phyloP scores from a whole-genome alignment of 2,113 vertebrate species.

The Amia ocellicauda region DNA sequence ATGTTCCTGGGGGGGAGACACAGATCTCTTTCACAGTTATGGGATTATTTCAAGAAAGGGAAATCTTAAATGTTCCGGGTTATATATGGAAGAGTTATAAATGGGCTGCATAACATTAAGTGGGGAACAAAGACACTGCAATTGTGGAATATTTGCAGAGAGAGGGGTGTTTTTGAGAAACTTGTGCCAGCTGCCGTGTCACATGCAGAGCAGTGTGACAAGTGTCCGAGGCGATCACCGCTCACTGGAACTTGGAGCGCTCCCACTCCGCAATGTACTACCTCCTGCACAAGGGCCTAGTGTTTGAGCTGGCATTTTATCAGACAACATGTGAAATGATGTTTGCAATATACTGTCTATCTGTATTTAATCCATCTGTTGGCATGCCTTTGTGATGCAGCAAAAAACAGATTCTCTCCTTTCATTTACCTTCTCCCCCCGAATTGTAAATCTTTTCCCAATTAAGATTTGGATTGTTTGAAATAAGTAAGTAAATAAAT shows the following conservation, averaged over 20 bases:
- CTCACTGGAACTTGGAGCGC: constrained; percentile 38
- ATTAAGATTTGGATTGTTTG: no score
- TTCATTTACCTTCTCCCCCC: no score
- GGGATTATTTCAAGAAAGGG: no score
- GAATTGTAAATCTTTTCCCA: no score
- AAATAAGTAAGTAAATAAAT: no score
- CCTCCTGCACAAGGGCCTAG: constrained; percentile 42
- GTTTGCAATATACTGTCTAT: neutral
- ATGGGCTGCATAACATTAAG: no score
- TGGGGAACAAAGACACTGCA: no score
- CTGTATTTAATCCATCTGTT: constrained; percentile 6
- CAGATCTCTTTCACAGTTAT: no score
- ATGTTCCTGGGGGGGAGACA: no score
- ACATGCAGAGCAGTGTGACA: constrained; percentile 37
- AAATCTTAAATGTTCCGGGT: no score
- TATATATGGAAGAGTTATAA: no score
- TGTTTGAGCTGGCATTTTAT: constrained; percentile 38
- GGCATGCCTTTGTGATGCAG: neutral
- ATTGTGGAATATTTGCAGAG: constrained; percentile 8
- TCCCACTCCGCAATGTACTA: constrained; percentile 36
- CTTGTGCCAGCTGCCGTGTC: constrained; percentile 52
- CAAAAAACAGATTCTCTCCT: neutral
- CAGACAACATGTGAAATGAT: neutral
- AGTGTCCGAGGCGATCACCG: constrained; percentile 19
- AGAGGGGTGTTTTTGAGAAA: constrained; percentile 42